These are phyloP conservation scores for Macrochelys suwanniensis DNA, from an alignment of 2,797 vertebrate species.

Conservation along the genomic window DNA sequence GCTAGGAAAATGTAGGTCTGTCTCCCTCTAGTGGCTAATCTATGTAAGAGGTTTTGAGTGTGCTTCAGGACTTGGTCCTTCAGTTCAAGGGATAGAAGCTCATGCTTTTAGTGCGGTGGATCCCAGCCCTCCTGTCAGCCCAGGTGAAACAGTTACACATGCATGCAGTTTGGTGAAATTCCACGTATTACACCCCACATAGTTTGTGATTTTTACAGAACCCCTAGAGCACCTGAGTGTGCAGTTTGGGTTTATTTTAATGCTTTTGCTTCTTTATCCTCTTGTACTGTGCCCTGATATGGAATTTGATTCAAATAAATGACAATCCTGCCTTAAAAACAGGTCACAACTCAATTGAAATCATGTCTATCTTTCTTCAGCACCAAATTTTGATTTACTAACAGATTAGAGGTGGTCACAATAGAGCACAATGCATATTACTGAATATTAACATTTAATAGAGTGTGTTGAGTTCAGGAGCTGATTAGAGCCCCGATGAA, in stretches of 20 bases:
- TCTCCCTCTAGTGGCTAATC: neutral
- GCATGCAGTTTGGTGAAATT: neutral
- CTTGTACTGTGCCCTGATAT: neutral
- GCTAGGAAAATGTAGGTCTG: neutral
- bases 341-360: constrained; percentile 1
- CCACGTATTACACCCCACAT: neutral
- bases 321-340: constrained; percentile 38
- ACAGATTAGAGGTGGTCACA: constrained; percentile 63
- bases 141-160: neutral
- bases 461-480: constrained; percentile 28
- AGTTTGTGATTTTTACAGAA: neutral
- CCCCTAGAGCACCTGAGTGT: constrained; percentile 22
- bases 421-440: neutral
- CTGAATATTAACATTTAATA: constrained; percentile 53
- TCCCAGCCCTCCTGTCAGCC: neutral
- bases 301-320: constrained; percentile 52
- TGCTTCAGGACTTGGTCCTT: neutral
- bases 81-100: fast-evolving
- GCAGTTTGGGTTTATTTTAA: constrained; percentile 26
- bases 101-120: neutral
- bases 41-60: fast-evolving
- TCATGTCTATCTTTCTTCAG: constrained; percentile 48
- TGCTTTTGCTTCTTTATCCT: constrained; percentile 44
- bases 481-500: constrained; percentile 19
- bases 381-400: constrained; percentile 37